Percentiles rank a stretch among this genome's conserved stretches.
Evolutionary conservation across 2,888 invertebrate genomes (phyloP).

Genomic region (Arrhopalites spinosus): DNA sequence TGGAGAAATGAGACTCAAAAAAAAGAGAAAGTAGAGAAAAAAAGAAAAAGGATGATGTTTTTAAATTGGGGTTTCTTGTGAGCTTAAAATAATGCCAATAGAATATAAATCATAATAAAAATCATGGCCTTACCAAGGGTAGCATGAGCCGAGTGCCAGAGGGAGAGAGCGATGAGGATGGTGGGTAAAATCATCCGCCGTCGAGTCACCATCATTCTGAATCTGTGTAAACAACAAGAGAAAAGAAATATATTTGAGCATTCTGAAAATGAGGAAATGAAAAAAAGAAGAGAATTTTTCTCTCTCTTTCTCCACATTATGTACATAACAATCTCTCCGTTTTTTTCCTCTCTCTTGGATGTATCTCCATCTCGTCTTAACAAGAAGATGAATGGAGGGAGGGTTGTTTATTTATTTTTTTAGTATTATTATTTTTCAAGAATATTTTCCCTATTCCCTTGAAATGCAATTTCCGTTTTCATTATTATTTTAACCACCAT

Average conservation of each 20-base stretch:
- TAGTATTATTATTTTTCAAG: no score
- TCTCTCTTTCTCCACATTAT: not conserved
- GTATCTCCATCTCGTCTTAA: no score
- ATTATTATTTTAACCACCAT: slow-evolving; percentile 7
- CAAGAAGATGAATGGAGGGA: no score
- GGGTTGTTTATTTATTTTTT: no score
- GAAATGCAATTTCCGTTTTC: slow-evolving; percentile 41
- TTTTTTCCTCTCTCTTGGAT: no score
- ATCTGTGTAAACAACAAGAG: slow-evolving; percentile 31
- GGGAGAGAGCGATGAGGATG: slow-evolving; percentile 44
- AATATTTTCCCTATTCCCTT: not conserved
- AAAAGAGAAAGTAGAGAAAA: no score
- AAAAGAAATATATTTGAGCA: not conserved
- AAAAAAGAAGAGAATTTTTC: not conserved
- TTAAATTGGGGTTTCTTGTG: no score
- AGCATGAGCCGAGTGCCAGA: slow-evolving; percentile 49
- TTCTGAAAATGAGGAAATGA: slow-evolving; percentile 8
- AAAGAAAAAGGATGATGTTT: no score
- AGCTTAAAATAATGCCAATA: no score
- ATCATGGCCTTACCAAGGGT: slow-evolving; percentile 43
- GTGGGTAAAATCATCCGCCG: slow-evolving; percentile 43
- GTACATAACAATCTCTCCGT: not conserved
- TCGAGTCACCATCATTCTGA: slow-evolving; percentile 41
- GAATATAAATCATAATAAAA: no score
- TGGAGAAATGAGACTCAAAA: no score